Conservation (phyloP, 2,797 vertebrate species). For the Phylloscopus collybita region DNA sequence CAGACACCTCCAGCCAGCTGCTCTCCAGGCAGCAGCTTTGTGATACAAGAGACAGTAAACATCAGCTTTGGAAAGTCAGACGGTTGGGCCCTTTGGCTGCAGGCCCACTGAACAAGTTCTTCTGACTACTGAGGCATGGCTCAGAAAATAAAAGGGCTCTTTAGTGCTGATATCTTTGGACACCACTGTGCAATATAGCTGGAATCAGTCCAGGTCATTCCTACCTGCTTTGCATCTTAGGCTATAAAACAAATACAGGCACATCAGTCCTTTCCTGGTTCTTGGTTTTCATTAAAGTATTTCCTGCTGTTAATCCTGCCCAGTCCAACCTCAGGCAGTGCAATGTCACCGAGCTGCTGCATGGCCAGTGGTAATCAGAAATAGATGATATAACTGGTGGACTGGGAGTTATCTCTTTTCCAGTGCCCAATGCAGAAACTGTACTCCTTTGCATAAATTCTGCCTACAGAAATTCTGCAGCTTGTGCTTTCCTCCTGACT, state of each 20-base stretch:
- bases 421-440: background rate
- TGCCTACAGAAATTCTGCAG: background rate
- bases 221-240: constrained; percentile 44
- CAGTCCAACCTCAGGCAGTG: background rate
- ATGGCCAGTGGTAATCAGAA: background rate
- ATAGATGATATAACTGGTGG: background rate
- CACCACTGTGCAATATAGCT: background rate
- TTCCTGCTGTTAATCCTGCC: background rate
- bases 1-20: constrained; percentile 66
- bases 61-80: constrained; percentile 24
- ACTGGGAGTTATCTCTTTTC: background rate
- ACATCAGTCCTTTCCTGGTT: background rate
- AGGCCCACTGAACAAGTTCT: constrained; percentile 7
- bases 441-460: background rate
- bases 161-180: constrained; percentile 37
- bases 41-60: constrained; percentile 49
- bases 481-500: background rate
- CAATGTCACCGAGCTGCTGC: background rate
- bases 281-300: background rate
- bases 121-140: constrained; percentile 38
- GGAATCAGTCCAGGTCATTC: background rate
- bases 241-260: constrained; percentile 19
- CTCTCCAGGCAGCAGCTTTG: constrained; percentile 53
- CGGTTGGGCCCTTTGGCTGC: constrained; percentile 19
- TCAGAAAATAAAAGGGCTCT: constrained; percentile 6